Percentiles rank a stretch among this genome's conserved stretches.
These are phyloP conservation scores for Pristionchus fissidentatus DNA, from an alignment of 2,888 invertebrate genomes.

Conservation along the genomic window DNA sequence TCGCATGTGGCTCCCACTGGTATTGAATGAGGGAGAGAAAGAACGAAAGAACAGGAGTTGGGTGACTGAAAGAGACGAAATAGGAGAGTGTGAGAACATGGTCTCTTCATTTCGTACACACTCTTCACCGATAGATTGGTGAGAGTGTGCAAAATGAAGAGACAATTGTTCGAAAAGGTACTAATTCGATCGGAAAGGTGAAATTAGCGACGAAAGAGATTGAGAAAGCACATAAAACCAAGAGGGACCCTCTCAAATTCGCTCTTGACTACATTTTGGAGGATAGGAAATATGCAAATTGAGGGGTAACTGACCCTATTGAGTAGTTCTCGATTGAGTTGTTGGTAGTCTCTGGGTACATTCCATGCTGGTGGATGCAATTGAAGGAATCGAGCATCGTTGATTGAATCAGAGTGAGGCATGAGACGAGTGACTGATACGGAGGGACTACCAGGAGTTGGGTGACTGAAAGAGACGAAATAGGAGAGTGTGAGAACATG, in stretches of 20 bases:
- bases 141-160: no score
- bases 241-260: background rate
- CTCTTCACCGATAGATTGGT: background rate
- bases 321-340: slow-evolving; percentile 31
- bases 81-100: background rate
- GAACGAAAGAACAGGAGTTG: slow-evolving; percentile 37
- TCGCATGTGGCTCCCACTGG: slow-evolving; percentile 47
- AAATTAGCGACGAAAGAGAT: slow-evolving; percentile 29
- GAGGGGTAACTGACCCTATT: background rate
- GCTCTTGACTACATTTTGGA: background rate
- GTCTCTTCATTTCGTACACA: background rate
- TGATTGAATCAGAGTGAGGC: slow-evolving; percentile 47
- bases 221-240: slow-evolving; percentile 48
- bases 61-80: slow-evolving; percentile 33
- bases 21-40: slow-evolving; percentile 48
- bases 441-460: no score
- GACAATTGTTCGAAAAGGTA: no score
- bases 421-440: background rate
- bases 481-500: no score
- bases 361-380: slow-evolving; percentile 27
- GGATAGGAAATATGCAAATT: background rate
- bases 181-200: slow-evolving; percentile 5
- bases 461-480: no score
- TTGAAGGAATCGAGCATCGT: slow-evolving; percentile 48
- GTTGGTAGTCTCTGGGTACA: slow-evolving; percentile 17